A percentile compares a stretch with the other conserved stretches of the same genome.
These are phyloP conservation scores for Eulemur mongoz DNA, from an alignment of 2,797 vertebrate genomes.

Conservation along the genomic window DNA sequence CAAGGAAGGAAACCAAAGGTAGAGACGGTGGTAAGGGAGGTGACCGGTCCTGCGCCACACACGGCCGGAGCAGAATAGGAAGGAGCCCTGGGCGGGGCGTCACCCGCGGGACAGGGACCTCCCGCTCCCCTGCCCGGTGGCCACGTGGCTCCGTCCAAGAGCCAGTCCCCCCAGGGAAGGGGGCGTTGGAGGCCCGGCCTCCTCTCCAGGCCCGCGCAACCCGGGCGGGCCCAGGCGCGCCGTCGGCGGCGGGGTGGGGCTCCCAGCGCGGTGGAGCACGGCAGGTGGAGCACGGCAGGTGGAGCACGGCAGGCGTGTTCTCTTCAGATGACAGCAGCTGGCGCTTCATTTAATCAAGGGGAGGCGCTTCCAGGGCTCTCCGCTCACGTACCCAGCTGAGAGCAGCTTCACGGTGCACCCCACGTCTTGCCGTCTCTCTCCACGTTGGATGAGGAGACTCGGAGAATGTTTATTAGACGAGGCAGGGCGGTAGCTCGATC, in stretches of 20 bases:
- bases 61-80: not conserved
- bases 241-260: accelerated
- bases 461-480: not conserved
- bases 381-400: accelerated
- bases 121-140: accelerated
- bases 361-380: not conserved
- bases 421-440: accelerated
- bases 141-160: not conserved
- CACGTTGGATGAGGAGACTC: accelerated
- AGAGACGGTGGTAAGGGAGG: not conserved
- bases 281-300: too few species aligned
- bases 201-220: accelerated
- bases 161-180: too few species aligned
- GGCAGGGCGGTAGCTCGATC: not conserved
- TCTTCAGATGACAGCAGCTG: too few species aligned
- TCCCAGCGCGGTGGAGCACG: accelerated
- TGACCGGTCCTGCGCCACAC: accelerated
- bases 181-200: not conserved
- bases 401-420: accelerated
- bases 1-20: too few species aligned
- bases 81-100: too few species aligned
- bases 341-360: too few species aligned
- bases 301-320: accelerated
- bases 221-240: accelerated
- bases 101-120: accelerated